Conservation (phyloP, 2,888 invertebrate species). For the Hirtodrosophila histrioides region DNA sequence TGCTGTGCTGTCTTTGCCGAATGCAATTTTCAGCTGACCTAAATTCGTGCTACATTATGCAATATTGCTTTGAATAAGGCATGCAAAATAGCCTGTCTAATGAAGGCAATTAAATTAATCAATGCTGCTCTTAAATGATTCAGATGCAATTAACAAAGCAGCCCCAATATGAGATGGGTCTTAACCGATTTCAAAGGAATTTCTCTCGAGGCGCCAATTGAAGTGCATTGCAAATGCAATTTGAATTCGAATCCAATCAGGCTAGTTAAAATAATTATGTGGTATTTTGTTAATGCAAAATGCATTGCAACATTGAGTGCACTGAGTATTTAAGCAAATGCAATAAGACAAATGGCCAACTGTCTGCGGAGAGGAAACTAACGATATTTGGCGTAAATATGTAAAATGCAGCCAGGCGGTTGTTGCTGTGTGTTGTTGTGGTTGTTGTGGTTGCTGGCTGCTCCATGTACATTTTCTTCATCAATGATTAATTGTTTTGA, state of each 20-base stretch:
- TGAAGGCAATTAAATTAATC: conserved; percentile 9
- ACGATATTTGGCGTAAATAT: conserved; percentile 62
- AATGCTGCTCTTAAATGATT: conserved; percentile 15
- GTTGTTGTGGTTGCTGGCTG: conserved; percentile 31
- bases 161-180: neutral
- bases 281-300: conserved; percentile 35
- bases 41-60: neutral
- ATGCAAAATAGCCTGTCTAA: neutral
- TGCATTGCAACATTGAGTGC: conserved; percentile 26
- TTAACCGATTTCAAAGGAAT: conserved; percentile 5
- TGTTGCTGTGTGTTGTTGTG: conserved; percentile 7
- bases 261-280: conserved; percentile 38
- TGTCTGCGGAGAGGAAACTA: conserved; percentile 41
- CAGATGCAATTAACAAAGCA: conserved; percentile 2
- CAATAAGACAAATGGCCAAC: conserved; percentile 31
- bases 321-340: conserved; percentile 16
- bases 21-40: conserved; percentile 1
- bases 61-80: conserved; percentile 1
- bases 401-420: conserved; percentile 43
- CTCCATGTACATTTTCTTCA: conserved; percentile 72
- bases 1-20: neutral
- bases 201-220: conserved; percentile 25
- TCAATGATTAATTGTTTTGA: conserved; percentile 81
- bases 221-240: conserved; percentile 2
- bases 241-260: conserved; percentile 13